These are phyloP conservation scores for Pyrgilauda ruficollis DNA, from an alignment of 2,113 vertebrate genomes.

Conservation along the genomic window DNA sequence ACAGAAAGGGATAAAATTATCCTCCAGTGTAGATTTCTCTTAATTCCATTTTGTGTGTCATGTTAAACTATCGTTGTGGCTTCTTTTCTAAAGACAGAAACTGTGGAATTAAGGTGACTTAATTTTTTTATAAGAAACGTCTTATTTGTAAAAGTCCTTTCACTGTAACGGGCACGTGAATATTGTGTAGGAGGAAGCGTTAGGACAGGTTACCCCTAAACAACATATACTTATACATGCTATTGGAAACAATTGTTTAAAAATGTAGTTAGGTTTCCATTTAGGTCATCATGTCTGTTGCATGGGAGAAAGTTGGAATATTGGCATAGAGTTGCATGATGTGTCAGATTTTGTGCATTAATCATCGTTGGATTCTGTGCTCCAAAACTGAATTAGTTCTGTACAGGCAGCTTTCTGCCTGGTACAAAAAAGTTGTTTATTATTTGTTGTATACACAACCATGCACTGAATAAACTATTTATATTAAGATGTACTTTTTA, in stretches of 20 bases:
- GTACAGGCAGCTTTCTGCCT: conserved; percentile 81
- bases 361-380: conserved; percentile 91
- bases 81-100: conserved; percentile 91
- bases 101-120: conserved; percentile 94
- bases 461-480: conserved; percentile 99
- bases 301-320: conserved; percentile 96
- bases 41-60: conserved; percentile 87
- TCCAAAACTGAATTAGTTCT: conserved; percentile 85
- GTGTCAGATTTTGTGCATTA: conserved; percentile 95
- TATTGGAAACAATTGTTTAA: conserved; percentile 82
- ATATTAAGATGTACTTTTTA: conserved; percentile 88
- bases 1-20: conserved; percentile 61
- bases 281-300: conserved; percentile 93
- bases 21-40: conserved; percentile 76
- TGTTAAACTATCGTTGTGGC: conserved; percentile 87
- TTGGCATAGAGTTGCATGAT: conserved; percentile 97
- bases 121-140: conserved; percentile 89
- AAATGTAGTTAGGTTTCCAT: conserved; percentile 83
- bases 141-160: conserved; percentile 90
- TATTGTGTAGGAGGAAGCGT: conserved; percentile 85
- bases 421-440: conserved; percentile 91
- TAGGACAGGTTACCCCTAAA: conserved; percentile 83
- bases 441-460: conserved; percentile 98
- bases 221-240: conserved; percentile 86
- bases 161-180: conserved; percentile 88